Percentiles rank a stretch among this genome's conserved stretches.
Evolutionary conservation across 2,888 invertebrate species (phyloP).

Genomic region (Agonopterix alstromeriana): DNA sequence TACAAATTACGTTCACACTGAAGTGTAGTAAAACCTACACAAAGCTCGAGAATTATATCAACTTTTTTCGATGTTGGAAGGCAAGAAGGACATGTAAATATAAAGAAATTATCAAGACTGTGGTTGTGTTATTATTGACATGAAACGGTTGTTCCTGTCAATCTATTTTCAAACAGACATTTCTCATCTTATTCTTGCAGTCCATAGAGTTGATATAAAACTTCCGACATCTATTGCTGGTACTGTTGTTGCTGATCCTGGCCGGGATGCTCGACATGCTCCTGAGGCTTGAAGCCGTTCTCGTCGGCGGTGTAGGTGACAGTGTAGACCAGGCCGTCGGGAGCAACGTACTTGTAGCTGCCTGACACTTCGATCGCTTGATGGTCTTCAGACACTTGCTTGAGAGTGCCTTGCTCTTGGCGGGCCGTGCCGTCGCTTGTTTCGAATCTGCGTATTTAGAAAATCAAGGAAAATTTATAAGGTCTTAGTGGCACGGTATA

Average conservation of each 20-base stretch:
- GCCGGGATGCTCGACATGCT: conserved; percentile 45
- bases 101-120: no score
- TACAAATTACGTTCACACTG: not conserved
- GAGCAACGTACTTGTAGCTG: conserved; percentile 68
- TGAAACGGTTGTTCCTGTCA: not conserved
- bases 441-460: conserved; percentile 44
- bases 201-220: not conserved
- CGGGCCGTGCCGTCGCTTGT: conserved; percentile 72
- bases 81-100: no score
- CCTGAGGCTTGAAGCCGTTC: conserved; percentile 75
- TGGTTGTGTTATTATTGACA: not conserved
- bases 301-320: conserved; percentile 76
- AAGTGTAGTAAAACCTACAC: conserved; percentile 51
- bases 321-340: conserved; percentile 72
- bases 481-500: no score
- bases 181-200: not conserved
- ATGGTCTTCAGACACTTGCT: conserved; percentile 68
- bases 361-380: conserved; percentile 71
- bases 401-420: conserved; percentile 70
- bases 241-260: conserved; percentile 7
- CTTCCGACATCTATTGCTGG: conserved; percentile 5
- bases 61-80: no score
- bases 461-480: no score
- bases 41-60: conserved; percentile 3
- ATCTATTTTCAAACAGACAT: not conserved